Base-by-base conservation (phyloP, 2,113 vertebrate species). In the Pelvicachromis taeniatus region DNA sequence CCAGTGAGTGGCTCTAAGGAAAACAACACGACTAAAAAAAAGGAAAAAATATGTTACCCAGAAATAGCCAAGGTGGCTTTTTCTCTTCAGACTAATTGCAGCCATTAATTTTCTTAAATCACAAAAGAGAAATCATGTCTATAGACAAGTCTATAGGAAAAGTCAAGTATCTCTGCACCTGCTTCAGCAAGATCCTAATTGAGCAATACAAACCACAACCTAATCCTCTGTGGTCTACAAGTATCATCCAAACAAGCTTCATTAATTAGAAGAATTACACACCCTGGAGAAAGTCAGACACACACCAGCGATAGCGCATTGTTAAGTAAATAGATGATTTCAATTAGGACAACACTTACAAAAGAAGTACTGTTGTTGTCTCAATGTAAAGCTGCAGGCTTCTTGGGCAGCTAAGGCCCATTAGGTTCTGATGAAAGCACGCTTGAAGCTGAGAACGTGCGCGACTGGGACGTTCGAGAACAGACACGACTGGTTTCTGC, bases 271-370 rank as follows among this genome's bases (percentile, higher is more conserved):
- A 84, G 65, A 93, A 90, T 81, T 86, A 84, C 88, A 87, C 56
- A 59, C 77, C 86, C 33, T 17, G 31, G 56, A 87, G 81, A 86
- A 77, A 85, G 82, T 81, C 80, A 87, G 80, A 58, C 87, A 73
- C 84, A 87, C 52, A 23, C 80, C 78, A 78, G 58, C 68, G 85
- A 85, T 84, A 91, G 88, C 59, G 56, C 81, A 87, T 61, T 52
- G 82, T 90, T 88, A 90, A 87, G 86, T 92, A 85, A 92, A 86
- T 89, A 94, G 63, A 91, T 84, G 87, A 90, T 90, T 93, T 90
- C 87, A 88, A 89, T 93, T 90, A 87, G 81, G 63, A 58, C 35
- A 86, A 61, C 85, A 87, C 84, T 91, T 91, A 91, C 85, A 85
- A 55, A 45, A 78, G 65, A 79, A 84, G 80, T 48, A 75, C 48